phyloP scores from a whole-genome alignment of 30 jellyfish, hydroid and myxozoan species.

The Cassiopea xamachana region DNA sequence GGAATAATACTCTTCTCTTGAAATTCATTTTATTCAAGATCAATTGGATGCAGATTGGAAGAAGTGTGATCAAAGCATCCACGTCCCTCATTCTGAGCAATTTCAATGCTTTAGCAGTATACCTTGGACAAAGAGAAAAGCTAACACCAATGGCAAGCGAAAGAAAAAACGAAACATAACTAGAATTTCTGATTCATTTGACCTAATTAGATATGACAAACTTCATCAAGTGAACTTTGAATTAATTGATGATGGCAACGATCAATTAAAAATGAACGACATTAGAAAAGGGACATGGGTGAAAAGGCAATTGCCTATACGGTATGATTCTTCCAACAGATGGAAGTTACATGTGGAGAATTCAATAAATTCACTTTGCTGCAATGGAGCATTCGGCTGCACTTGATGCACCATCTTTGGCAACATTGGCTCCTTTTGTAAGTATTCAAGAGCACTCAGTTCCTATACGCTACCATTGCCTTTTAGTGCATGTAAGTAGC shows the following conservation, averaged over 20 bases:
- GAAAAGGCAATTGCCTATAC: too few species aligned
- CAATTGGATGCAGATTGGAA: too few species aligned
- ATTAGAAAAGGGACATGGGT: background rate
- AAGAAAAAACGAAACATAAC: background rate
- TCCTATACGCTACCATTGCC: too few species aligned
- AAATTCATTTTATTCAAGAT: too few species aligned
- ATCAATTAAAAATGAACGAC: background rate
- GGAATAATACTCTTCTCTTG: too few species aligned
- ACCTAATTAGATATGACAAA: constrained; percentile 1
- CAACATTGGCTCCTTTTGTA: too few species aligned
- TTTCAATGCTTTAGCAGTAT: background rate
- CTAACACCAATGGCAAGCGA: background rate
- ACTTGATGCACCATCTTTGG: background rate
- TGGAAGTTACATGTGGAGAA: background rate
- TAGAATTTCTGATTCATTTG: constrained; percentile 21
- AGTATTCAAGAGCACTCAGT: too few species aligned
- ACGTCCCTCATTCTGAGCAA: background rate
- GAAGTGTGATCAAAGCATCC: too few species aligned
- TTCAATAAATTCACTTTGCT: background rate
- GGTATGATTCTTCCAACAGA: background rate
- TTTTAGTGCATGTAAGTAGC: too few species aligned
- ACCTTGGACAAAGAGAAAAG: constrained; percentile 33
- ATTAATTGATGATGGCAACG: background rate
- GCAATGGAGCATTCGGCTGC: constrained; percentile 34
- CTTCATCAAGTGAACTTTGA: background rate